These are phyloP conservation scores for Rhea pennata DNA, from an alignment of 2,113 vertebrate species.

Conservation along the genomic window DNA sequence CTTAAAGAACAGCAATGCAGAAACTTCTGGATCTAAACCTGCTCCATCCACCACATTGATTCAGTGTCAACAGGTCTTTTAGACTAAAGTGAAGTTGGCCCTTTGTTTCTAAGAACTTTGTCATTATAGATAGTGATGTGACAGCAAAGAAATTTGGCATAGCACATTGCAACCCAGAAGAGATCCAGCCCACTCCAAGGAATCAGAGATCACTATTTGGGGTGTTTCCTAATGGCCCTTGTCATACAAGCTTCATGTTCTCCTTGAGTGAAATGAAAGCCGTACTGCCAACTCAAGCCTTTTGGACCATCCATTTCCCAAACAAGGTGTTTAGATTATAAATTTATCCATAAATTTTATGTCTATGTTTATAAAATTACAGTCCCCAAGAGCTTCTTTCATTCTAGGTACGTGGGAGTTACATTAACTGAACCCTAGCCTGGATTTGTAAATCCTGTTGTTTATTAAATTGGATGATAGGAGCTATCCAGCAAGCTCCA, in stretches of 20 bases:
- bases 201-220: background rate
- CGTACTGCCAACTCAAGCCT: background rate
- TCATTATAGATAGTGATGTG: background rate
- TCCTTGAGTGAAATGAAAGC: background rate
- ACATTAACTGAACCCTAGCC: background rate
- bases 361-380: background rate
- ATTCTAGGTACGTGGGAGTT: too few relatives aligned
- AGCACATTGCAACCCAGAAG: background rate
- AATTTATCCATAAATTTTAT: background rate
- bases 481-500: background rate
- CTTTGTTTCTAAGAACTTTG: background rate
- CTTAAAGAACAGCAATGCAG: background rate
- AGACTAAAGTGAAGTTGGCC: background rate
- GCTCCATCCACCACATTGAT: background rate
- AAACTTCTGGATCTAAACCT: background rate
- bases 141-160: background rate
- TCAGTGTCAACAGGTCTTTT: background rate
- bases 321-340: background rate
- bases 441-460: accelerated
- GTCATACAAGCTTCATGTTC: background rate
- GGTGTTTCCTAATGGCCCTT: background rate
- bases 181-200: background rate
- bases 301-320: background rate
- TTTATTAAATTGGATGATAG: background rate
- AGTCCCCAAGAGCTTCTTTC: background rate